Evolutionary conservation across 2,888 invertebrate species (phyloP), one percentile per base, ranked within the genome.

Genomic region (Drosophila neotestacea): DNA sequence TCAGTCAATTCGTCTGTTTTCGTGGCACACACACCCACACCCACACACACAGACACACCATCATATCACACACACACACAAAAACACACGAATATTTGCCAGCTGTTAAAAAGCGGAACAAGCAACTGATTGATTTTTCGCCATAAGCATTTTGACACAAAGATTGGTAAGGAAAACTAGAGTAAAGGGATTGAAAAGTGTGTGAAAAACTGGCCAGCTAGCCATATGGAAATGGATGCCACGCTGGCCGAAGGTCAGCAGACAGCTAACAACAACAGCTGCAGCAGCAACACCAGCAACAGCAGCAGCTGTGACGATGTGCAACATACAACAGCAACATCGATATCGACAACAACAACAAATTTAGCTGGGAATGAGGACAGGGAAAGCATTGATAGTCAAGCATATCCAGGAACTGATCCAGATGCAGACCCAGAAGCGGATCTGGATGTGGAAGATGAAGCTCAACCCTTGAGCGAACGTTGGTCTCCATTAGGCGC

Each of bases 401-500:
- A 59, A 39, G 55, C 65, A 16, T 61, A 69, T 61, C 34, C 39
- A 6, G 68, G 55, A 41, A 27, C 61, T 6, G 70, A 58, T 6
- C 54, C 55, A 28, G 73, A 70, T 11, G 39, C 30, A 0, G 73
- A 72, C 10, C 9, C 13, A 13, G 58, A 36, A 16, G 30, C 47
- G 4, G 51, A 61, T 22, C 59, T 32, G 6, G 79, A 74, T 44
- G 63, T 42, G 0, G 77, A 72, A 34, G 75, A 70, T 36, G 79
- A 79, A 9, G 70, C 42, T 27, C 89, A 91, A 44, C 86, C 87
- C 2, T 61, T 91, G 4, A 91, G 91, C 68, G 92, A 92, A 68
- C 88, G 92, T 46, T 92, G 92, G 91, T 92, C 92, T 0, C 92
- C 92, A 0, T 41, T 92, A 52, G 92, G 92, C 3, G 92, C 92